phyloP scores from a whole-genome alignment of 1,140 invertebrate species.

The Sitophilus oryzae region DNA sequence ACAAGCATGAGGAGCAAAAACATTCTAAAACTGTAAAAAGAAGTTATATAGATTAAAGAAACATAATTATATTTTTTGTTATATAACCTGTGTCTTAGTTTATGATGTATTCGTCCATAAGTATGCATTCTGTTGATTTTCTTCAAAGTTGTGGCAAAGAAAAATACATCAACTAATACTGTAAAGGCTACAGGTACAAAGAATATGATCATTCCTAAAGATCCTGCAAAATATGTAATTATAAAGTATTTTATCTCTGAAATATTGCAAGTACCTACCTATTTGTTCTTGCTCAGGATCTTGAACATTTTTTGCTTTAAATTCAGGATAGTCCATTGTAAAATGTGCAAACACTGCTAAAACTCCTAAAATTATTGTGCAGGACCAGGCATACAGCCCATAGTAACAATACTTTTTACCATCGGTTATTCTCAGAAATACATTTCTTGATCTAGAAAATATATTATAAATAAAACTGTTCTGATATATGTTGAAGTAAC shows the following conservation, averaged over 20 bases:
- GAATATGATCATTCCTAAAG: conserved; percentile 71
- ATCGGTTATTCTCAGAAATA: conserved; percentile 75
- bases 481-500: not conserved
- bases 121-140: conserved; percentile 71
- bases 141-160: conserved; percentile 70
- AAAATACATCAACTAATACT: conserved; percentile 69
- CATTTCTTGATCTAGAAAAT: conserved; percentile 64
- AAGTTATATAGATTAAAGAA: conserved; percentile 4
- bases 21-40: conserved; percentile 65
- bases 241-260: not conserved
- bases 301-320: conserved; percentile 36
- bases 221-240: conserved; percentile 56
- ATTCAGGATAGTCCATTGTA: conserved; percentile 59
- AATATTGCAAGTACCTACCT: conserved; percentile 47
- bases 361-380: conserved; percentile 59
- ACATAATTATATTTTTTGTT: too few relatives aligned
- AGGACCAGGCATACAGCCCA: conserved; percentile 71
- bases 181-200: conserved; percentile 73
- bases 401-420: conserved; percentile 81
- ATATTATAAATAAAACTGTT: too few relatives aligned
- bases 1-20: conserved; percentile 67
- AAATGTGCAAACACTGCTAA: conserved; percentile 75
- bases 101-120: conserved; percentile 78
- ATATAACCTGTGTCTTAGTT: conserved; percentile 72
- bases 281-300: conserved; percentile 56